Evolutionary conservation across 2,113 vertebrate genomes (phyloP).

Genomic region (Monarcha castaneiventris): DNA sequence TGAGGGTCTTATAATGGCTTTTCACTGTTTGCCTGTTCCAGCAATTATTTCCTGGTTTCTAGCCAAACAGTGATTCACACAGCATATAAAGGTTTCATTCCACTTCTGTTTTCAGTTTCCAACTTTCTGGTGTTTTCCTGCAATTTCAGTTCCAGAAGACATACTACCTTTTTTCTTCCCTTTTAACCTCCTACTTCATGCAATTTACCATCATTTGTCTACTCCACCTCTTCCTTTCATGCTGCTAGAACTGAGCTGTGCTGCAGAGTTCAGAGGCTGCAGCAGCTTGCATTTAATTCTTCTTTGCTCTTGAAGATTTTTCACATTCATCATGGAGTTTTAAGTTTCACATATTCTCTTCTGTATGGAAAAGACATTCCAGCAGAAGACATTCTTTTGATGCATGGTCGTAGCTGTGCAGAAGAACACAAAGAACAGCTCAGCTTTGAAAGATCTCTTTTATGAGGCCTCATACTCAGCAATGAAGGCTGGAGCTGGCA

Average conservation of each 20-base stretch:
- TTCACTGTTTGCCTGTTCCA: constrained; percentile 41
- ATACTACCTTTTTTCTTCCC: neutral
- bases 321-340: neutral
- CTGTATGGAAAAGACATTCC: neutral
- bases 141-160: constrained; percentile 23
- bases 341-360: neutral
- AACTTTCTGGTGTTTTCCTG: constrained; percentile 48
- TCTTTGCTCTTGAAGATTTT: neutral
- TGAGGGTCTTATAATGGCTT: constrained; percentile 37
- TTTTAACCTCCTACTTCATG: neutral
- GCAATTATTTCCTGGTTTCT: constrained; percentile 55
- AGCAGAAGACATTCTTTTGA: neutral
- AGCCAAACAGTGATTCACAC: constrained; percentile 51
- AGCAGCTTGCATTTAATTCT: neutral
- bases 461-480: neutral
- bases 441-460: neutral
- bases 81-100: constrained; percentile 44
- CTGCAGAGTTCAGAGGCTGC: neutral
- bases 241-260: neutral
- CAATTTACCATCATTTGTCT: neutral
- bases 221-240: neutral
- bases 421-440: neutral
- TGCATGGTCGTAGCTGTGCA: neutral
- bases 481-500: neutral
- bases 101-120: constrained; percentile 46